Conservation (phyloP, 2,797 vertebrate species). For the Amazona ochrocephala region DNA sequence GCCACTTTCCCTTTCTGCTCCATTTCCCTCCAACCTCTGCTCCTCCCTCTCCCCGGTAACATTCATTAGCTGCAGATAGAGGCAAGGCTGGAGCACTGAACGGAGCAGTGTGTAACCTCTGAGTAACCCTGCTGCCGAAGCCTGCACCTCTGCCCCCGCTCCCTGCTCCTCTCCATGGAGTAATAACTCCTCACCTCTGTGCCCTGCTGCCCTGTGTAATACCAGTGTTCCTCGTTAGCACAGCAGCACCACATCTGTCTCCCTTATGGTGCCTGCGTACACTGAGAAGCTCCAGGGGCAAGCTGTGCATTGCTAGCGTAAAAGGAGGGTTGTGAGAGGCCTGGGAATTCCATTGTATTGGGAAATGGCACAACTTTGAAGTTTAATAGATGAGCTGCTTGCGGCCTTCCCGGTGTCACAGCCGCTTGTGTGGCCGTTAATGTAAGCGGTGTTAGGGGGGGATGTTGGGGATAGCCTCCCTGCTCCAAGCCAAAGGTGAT, state of each 20-base stretch:
- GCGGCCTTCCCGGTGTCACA: not conserved
- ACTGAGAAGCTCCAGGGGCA: slow-evolving; percentile 24
- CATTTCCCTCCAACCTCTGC: slow-evolving; percentile 50
- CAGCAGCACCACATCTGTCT: not conserved
- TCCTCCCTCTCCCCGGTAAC: not conserved
- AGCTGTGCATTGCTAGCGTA: slow-evolving; percentile 38
- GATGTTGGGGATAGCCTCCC: not conserved
- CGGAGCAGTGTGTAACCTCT: not conserved
- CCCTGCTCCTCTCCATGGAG: not conserved
- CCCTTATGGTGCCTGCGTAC: not conserved
- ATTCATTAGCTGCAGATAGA: slow-evolving; percentile 7
- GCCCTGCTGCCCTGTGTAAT: not conserved
- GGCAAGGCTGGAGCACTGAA: not conserved
- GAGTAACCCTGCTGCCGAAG: not conserved
- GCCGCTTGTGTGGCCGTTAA: not conserved
- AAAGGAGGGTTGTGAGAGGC: slow-evolving; percentile 36
- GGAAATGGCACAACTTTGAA: not conserved
- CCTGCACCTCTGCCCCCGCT: not conserved
- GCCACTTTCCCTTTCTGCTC: slow-evolving; percentile 7
- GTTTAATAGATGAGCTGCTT: slow-evolving; percentile 1
- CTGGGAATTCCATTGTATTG: slow-evolving; percentile 6
- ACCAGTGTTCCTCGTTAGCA: not conserved
- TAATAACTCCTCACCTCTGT: not conserved
- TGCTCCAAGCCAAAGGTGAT: not conserved
- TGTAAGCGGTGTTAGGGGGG: fast-evolving